Evolutionary conservation across 2,113 vertebrate genomes (phyloP), one percentile per base, ranked within the genome.

Genomic region (Crocuta crocuta): DNA sequence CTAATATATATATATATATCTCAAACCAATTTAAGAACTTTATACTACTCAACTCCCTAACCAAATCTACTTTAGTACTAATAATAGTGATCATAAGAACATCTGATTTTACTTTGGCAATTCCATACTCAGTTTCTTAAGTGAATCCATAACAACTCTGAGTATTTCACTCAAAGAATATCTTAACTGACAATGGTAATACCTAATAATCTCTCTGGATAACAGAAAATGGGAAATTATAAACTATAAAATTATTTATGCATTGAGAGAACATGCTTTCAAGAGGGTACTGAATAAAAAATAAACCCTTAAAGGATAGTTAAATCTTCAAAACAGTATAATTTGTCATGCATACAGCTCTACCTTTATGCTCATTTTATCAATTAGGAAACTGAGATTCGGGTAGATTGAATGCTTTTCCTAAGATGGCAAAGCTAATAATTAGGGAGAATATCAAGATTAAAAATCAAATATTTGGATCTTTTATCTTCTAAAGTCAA

Each of bases 321-420:
- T 31, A 70, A 81, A 70, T 74, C 23, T 82, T 89, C 73, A 86
- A 85, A 95, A 91, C 78, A 82, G 10, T 73, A 53, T 65, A 84
- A 65, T 9, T 82, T 74, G 63, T 39, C 13, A 68, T 89, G 7
- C 6, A 31, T 71, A 50, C 15, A 94, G 48, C 5, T 73, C 58
- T 89, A 73, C 0, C 0, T 61, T 89, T 86, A 35, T 35, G n/a
- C 13, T 95, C 11, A 55, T 84, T 96, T 95, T 55, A 50, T 50
- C 39, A 58, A 63, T 84, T 63, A 92, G 58, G 43, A 94, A 93
- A 74, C 33, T 79, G 21, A 92, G 12, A 50, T 80, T 90, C 4
- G 55, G 31, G 4, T 7, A 70, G 0, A 33, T 8, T 83, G 24
- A 79, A 0, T 7, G 8, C 66, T 83, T 97, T 83, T 82, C 53